A percentile compares a stretch with the other conserved stretches of the same genome.
Conservation (phyloP, 2,888 invertebrate genomes). For the Pandemis corylana region DNA sequence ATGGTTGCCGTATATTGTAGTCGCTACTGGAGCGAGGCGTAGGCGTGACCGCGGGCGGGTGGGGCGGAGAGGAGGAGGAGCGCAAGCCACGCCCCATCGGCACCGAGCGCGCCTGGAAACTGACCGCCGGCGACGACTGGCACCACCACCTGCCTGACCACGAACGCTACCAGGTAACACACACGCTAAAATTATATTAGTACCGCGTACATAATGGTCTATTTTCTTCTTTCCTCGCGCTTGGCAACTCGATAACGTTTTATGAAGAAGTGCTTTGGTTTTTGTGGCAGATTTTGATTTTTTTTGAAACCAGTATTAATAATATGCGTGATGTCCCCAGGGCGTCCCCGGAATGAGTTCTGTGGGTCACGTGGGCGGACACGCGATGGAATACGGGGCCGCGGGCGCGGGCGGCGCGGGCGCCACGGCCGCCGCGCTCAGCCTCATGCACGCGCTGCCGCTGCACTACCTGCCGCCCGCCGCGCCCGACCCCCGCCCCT, state of each 20-base stretch:
- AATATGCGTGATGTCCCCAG: slow-evolving; percentile 5
- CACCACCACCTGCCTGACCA: slow-evolving; percentile 64
- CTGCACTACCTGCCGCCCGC: slow-evolving; percentile 76
- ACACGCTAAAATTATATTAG: neutral
- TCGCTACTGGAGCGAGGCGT: slow-evolving; percentile 76
- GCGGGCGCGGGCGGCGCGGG: slow-evolving; percentile 42
- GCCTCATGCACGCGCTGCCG: slow-evolving; percentile 78
- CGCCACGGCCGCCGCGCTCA: slow-evolving; percentile 61
- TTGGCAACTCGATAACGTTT: too few relatives aligned
- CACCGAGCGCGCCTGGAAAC: slow-evolving; percentile 91
- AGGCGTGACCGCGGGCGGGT: slow-evolving; percentile 56
- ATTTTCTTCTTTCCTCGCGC: too few relatives aligned
- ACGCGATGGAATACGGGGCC: slow-evolving; percentile 46
- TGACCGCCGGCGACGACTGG: slow-evolving; percentile 75
- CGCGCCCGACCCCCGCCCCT: slow-evolving; percentile 45
- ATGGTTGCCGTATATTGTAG: slow-evolving; percentile 49
- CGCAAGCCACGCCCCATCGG: slow-evolving; percentile 91
- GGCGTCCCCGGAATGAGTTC: slow-evolving; percentile 42
- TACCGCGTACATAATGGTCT: too few relatives aligned
- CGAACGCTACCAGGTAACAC: slow-evolving; percentile 73
- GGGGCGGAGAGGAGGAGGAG: slow-evolving; percentile 76
- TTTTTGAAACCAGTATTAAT: too few relatives aligned
- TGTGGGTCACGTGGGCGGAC: slow-evolving; percentile 45
- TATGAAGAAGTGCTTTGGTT: too few relatives aligned
- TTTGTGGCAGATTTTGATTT: too few relatives aligned